Conservation (phyloP, 2,797 vertebrate species). For the Melanotaenia parkinsoni region DNA sequence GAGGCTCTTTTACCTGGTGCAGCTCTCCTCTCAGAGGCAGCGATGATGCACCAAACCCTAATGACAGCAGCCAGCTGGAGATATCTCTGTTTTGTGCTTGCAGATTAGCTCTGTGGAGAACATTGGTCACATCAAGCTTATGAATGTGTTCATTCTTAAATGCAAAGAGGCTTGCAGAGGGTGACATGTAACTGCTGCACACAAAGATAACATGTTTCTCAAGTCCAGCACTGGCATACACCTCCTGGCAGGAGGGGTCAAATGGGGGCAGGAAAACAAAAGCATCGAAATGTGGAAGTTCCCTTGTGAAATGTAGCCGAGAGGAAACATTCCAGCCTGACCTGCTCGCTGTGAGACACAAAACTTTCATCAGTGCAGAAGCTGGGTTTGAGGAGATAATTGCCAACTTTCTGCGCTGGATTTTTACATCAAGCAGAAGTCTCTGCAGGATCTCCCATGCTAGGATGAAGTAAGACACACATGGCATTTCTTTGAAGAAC, state of each 20-base stretch:
- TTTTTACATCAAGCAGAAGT: slow-evolving; percentile 67
- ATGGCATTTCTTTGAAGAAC: slow-evolving; percentile 82
- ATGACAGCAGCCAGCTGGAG: slow-evolving; percentile 80
- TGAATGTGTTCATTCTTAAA: slow-evolving; percentile 74
- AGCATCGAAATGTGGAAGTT: slow-evolving; percentile 54
- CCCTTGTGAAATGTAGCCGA: slow-evolving; percentile 29
- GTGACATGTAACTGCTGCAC: slow-evolving; percentile 57
- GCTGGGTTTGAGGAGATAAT: slow-evolving; percentile 73
- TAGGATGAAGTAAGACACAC: slow-evolving; percentile 86
- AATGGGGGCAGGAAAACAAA: slow-evolving; percentile 83
- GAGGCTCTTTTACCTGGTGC: slow-evolving; percentile 53
- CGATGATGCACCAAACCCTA: slow-evolving; percentile 68
- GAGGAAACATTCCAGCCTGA: slow-evolving; percentile 81
- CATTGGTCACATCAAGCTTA: slow-evolving; percentile 67
- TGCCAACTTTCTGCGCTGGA: slow-evolving; percentile 63
- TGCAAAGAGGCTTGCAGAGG: slow-evolving; percentile 47
- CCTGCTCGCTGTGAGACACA: slow-evolving; percentile 76
- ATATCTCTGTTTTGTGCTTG: slow-evolving; percentile 71
- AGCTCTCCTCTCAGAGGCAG: slow-evolving; percentile 64
- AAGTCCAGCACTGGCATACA: slow-evolving; percentile 39
- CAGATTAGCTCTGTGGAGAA: slow-evolving; percentile 85
- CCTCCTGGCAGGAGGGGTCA: slow-evolving; percentile 58
- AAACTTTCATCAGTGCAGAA: slow-evolving; percentile 75
- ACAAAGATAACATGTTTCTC: slow-evolving; percentile 81
- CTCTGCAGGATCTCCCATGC: slow-evolving; percentile 86